A percentile compares a stretch with the other conserved stretches of the same genome.
These are phyloP conservation scores for Eupithecia insigniata DNA, from an alignment of 2,888 invertebrate species.

Conservation along the genomic window DNA sequence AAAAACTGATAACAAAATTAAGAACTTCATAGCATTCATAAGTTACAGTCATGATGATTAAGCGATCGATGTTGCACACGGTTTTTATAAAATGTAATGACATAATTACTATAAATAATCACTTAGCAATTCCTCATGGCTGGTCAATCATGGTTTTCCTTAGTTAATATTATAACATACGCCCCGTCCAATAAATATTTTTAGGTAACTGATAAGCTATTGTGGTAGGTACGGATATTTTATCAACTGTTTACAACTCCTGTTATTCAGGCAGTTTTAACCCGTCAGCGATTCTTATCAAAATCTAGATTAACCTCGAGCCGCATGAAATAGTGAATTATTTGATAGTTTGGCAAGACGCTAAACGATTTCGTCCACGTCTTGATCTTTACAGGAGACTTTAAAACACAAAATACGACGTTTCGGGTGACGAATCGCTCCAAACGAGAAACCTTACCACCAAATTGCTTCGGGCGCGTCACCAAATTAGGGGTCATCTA, in stretches of 20 bases:
- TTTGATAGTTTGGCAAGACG: not conserved
- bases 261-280: no score
- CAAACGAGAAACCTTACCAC: no score
- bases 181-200: conserved; percentile 8
- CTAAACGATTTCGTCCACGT: not conserved
- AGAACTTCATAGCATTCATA: no score
- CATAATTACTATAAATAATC: conserved; percentile 37
- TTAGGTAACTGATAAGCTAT: not conserved
- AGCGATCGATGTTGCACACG: not conserved
- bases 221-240: not conserved
- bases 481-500: no score
- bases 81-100: conserved; percentile 22
- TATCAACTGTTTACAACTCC: no score
- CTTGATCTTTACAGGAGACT: not conserved
- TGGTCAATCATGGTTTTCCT: conserved; percentile 38
- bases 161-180: conserved; percentile 9
- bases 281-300: no score
- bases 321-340: not conserved
- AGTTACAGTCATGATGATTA: conserved; percentile 1
- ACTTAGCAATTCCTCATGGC: conserved; percentile 55
- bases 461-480: no score
- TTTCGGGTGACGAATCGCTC: no score
- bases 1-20: not conserved
- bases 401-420: no score
- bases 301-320: no score